Evolutionary conservation across 2,888 invertebrate species (phyloP).

Genomic region (Hirtodrosophila histrioides): DNA sequence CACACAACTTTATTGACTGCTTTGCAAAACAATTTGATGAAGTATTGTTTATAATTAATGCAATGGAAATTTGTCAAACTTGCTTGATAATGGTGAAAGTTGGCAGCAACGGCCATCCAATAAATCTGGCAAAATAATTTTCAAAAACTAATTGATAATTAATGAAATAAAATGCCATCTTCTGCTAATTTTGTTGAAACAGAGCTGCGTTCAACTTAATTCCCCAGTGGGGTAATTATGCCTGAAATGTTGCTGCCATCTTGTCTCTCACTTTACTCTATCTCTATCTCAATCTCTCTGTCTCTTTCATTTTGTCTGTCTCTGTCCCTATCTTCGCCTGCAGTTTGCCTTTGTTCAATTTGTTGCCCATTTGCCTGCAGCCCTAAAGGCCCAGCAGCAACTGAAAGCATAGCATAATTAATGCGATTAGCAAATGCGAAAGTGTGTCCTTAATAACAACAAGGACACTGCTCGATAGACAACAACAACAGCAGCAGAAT

Average conservation of each 20-base stretch:
- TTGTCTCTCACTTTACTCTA: constrained; percentile 6
- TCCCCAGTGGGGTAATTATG: constrained; percentile 71
- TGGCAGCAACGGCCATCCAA: constrained; percentile 44
- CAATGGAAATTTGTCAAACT: constrained; percentile 58
- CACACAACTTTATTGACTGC: neutral
- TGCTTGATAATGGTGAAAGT: constrained; percentile 25
- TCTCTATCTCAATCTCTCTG: neutral
- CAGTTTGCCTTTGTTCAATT: constrained; percentile 72
- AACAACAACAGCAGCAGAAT: constrained; percentile 16
- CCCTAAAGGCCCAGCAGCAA: constrained; percentile 67
- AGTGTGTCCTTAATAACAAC: constrained; percentile 72
- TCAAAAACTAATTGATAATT: constrained; percentile 79
- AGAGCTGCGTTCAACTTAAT: constrained; percentile 59
- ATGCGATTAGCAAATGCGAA: constrained; percentile 77
- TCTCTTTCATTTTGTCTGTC: constrained; percentile 2
- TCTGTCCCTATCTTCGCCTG: constrained; percentile 52
- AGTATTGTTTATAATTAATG: constrained; percentile 62
- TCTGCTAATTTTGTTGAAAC: constrained; percentile 37
- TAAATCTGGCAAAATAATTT: constrained; percentile 68
- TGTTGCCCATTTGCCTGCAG: constrained; percentile 71
- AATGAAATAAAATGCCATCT: constrained; percentile 69
- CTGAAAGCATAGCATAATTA: constrained; percentile 70
- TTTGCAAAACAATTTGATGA: constrained; percentile 32
- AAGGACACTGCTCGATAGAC: constrained; percentile 42
- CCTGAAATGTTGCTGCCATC: constrained; percentile 35